Base-by-base conservation (phyloP, 2,888 invertebrate species). In the Suillia variegata region DNA sequence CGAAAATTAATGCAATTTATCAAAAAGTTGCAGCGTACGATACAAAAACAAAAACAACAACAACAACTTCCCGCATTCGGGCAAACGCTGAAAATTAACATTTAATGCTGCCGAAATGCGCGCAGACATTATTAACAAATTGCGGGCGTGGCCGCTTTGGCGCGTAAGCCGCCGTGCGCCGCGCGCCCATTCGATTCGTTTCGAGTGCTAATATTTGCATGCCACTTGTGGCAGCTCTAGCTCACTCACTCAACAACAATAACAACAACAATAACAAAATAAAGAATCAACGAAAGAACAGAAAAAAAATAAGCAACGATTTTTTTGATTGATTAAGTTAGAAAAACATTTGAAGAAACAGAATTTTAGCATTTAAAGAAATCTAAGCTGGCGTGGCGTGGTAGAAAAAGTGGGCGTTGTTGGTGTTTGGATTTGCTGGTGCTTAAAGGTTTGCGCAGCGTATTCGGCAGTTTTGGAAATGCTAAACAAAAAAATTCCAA, bases 121-220 rank as follows among this genome's bases (percentile, higher is more conserved):
- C 54, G 6, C n/a, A 22, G 54, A 50, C 31, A 42, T 5, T 26
- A 52, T 20, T 21, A 34, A 38, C 38, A 38, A 61, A 49, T 52
- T 24, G 26, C 47, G 47, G 54, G 54, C 48, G 22, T 56, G 38
- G 48, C 18, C 33, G 15, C 18, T n/a, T 53, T 48, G 34, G 45
- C 51, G 24, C 33, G 51, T 1, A 6, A 45, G 15, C 34, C n/a
- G n/a, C 31, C 6, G 31, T 12, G 31, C n/a, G n/a, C n/a, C n/a
- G n/a, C n/a, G n/a, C n/a, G n/a, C n/a, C n/a, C n/a, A n/a, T n/a
- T n/a, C n/a, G n/a, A n/a, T n/a, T n/a, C n/a, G 6, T 13, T 38
- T n/a, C n/a, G n/a, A 38, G 38, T 17, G 47, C 53, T 34, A 53
- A 53, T 58, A 58, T 58, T 58, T 58, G 38, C 53, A 58, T 53